These are phyloP conservation scores for Brachycybe producta DNA, from an alignment of 2,888 invertebrate genomes.

Conservation along the genomic window DNA sequence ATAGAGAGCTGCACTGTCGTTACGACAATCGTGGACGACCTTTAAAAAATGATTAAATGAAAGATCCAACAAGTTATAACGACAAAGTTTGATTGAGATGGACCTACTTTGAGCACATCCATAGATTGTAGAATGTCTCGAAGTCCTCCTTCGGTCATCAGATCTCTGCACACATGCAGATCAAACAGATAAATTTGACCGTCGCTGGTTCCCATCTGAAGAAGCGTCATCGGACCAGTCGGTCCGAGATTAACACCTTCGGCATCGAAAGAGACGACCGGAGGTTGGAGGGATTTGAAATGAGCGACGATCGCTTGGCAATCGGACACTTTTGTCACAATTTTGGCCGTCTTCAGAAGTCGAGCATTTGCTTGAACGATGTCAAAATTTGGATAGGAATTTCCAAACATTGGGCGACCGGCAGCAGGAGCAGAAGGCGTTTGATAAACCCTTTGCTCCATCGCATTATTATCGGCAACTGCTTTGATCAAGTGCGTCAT, in stretches of 20 bases:
- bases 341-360: constrained; percentile 64
- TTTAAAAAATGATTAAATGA: constrained; percentile 27
- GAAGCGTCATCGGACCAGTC: constrained; percentile 72
- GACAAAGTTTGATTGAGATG: no score
- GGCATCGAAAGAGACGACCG: constrained; percentile 68
- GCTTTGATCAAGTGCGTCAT: constrained; percentile 78
- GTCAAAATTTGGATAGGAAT: constrained; percentile 3
- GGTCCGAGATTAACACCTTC: constrained; percentile 85
- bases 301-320: constrained; percentile 50
- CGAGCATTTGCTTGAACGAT: constrained; percentile 8
- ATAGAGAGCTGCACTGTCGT: constrained; percentile 75
- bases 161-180: constrained; percentile 65
- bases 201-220: constrained; percentile 55
- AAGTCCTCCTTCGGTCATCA: constrained; percentile 64
- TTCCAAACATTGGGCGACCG: constrained; percentile 4
- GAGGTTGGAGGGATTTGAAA: constrained; percentile 27
- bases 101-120: constrained; percentile 58
- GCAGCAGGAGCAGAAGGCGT: constrained; percentile 14
- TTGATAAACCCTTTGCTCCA: constrained; percentile 35
- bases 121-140: constrained; percentile 65
- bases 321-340: constrained; percentile 65
- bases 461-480: constrained; percentile 67
- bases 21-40: constrained; percentile 83
- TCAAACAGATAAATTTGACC: constrained; percentile 80
- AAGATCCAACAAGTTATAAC: background rate